phyloP scores from a whole-genome alignment of 1,140 invertebrate species.

The Aethina tumida region DNA sequence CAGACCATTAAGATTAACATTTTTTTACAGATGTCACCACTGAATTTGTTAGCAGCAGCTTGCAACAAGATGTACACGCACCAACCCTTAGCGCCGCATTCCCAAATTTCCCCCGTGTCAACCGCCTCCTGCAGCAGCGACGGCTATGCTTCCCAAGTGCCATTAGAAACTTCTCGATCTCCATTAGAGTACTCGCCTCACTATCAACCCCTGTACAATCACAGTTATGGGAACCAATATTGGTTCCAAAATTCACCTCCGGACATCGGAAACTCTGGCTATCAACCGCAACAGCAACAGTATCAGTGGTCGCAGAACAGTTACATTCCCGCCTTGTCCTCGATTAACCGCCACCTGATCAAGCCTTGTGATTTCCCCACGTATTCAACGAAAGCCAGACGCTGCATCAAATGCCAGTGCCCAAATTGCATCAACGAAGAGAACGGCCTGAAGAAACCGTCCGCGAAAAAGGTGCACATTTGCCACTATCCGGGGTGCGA shows the following conservation, averaged over 20 bases:
- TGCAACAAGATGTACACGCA: conserved; percentile 29
- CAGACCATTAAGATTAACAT: conserved; percentile 9
- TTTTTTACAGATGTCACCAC: conserved; percentile 29
- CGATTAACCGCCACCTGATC: conserved; percentile 24
- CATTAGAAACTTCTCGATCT: conserved; percentile 25
- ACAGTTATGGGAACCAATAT: conserved; percentile 27
- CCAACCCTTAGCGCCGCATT: conserved; percentile 18
- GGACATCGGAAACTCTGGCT: conserved; percentile 29
- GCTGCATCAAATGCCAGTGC: conserved; percentile 49
- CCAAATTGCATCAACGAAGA: conserved; percentile 62
- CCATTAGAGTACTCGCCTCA: conserved; percentile 33
- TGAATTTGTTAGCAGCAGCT: conserved; percentile 27
- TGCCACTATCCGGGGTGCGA: conserved; percentile 87
- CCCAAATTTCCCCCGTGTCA: conserved; percentile 29
- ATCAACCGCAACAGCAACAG: conserved; percentile 26
- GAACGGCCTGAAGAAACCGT: conserved; percentile 47
- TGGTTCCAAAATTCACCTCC: conserved; percentile 34
- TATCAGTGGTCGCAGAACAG: conserved; percentile 22
- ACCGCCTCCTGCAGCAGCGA: conserved; percentile 32
- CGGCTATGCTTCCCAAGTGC: conserved; percentile 26
- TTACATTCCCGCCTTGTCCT: conserved; percentile 23
- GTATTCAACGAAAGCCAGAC: conserved; percentile 25
- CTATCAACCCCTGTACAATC: conserved; percentile 26
- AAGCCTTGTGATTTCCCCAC: conserved; percentile 27
- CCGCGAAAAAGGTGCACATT: conserved; percentile 68